These are phyloP conservation scores for Aculops lycopersici DNA, from an alignment of 1,140 invertebrate genomes.

Conservation along the genomic window DNA sequence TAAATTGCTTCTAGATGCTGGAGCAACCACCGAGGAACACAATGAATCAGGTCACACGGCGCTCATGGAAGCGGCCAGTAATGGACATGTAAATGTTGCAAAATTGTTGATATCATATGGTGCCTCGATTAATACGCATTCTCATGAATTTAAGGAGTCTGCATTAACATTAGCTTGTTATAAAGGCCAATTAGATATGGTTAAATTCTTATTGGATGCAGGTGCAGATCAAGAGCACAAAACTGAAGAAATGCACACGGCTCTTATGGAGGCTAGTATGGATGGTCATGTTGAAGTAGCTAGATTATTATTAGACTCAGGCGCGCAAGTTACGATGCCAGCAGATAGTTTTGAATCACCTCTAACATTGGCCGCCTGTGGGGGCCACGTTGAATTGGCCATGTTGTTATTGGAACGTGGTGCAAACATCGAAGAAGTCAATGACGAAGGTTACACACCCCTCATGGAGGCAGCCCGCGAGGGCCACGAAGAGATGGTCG, in stretches of 20 bases:
- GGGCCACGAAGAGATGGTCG: slow-evolving; percentile 93
- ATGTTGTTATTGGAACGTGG: slow-evolving; percentile 73
- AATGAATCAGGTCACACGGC: slow-evolving; percentile 97
- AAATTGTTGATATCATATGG: slow-evolving; percentile 63
- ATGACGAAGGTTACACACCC: slow-evolving; percentile 97
- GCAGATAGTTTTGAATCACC: slow-evolving; percentile 97
- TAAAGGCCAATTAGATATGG: slow-evolving; percentile 85
- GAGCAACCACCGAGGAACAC: slow-evolving; percentile 84
- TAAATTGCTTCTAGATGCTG: slow-evolving; percentile 42
- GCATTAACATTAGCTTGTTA: slow-evolving; percentile 76
- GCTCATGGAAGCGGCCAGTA: slow-evolving; percentile 88
- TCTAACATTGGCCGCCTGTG: slow-evolving; percentile 80
- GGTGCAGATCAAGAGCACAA: slow-evolving; percentile 88
- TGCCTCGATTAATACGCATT: slow-evolving; percentile 88
- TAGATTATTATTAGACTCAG: slow-evolving; percentile 61
- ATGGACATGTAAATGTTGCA: slow-evolving; percentile 74
- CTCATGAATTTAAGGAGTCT: slow-evolving; percentile 75
- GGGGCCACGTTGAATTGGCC: slow-evolving; percentile 84
- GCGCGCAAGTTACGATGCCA: slow-evolving; percentile 92
- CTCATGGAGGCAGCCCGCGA: slow-evolving; percentile 91
- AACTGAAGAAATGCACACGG: slow-evolving; percentile 97
- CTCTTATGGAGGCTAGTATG: slow-evolving; percentile 97
- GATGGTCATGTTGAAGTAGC: slow-evolving; percentile 94
- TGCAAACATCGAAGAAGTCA: slow-evolving; percentile 91
- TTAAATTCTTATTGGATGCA: slow-evolving; percentile 65